Evolutionary conservation across 2,113 vertebrate genomes (phyloP).

Genomic region (Stegostoma tigrinum): DNA sequence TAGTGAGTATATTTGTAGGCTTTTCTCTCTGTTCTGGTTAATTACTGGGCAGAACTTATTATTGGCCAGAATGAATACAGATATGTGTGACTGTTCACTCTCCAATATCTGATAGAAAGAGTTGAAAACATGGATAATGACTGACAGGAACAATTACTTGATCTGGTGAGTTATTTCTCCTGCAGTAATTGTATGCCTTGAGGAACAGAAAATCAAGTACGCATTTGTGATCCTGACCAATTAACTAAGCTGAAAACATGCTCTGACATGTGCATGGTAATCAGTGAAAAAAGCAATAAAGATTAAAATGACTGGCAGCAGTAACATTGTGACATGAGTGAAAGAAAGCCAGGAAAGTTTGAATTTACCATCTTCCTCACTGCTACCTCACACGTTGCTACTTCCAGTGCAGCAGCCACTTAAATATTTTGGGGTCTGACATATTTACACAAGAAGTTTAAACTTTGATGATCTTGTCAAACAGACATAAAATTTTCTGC

Average conservation of each 20-base stretch:
- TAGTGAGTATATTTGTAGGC: not conserved
- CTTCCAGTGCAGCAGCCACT: not conserved
- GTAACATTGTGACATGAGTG: not conserved
- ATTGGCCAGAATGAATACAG: not conserved
- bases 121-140: not conserved
- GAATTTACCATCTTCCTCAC: not conserved
- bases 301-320: not conserved
- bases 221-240: not conserved
- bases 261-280: not conserved
- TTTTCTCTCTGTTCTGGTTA: not conserved
- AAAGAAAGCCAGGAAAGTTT: not conserved
- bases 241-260: conserved; percentile 4
- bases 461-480: not conserved
- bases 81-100: not conserved
- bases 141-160: not conserved
- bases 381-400: too few species aligned
- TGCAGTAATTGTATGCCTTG: not conserved
- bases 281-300: not conserved
- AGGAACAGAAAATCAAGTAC: not conserved
- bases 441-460: not conserved
- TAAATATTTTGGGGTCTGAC: not conserved
- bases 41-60: not conserved
- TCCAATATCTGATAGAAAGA: not conserved
- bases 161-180: not conserved
- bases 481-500: not conserved